Base-by-base conservation (phyloP, 2,797 vertebrate species). In the Poeciliopsis turneri region DNA sequence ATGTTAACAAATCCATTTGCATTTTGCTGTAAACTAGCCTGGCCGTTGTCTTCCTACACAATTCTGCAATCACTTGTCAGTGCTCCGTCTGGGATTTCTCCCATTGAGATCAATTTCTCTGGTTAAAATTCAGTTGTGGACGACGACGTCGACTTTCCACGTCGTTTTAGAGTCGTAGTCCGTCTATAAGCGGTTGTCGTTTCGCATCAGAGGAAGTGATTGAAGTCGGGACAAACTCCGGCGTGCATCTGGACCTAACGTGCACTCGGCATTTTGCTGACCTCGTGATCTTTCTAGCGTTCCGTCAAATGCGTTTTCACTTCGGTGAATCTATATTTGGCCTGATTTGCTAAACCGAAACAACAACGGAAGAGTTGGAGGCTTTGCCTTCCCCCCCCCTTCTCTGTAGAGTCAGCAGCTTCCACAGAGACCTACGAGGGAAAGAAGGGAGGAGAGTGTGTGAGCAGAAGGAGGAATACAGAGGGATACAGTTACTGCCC, bases 401-500 rank as follows among this genome's bases (percentile, higher is more conserved):
- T 46, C 75, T 75, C 82, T 79, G 72, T 84, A 83, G 92, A 86
- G 85, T 82, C 87, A 88, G 84, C 84, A 80, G 51, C 77, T 69
- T 69, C 41, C 66, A 76, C 75, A 79, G 78, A 82, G 28, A 33
- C n/a, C 79, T 82, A 12, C 45, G 72, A 79, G 79, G 68, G 74
- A 74, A 85, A 80, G 78, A 84, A 87, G 87, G 75, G 80, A 83
- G 79, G 82, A 79, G 81, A 86, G 78, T 0, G 49, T 36, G 78
- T 33, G 46, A 81, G 77, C 70, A 79, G 86, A 87, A 83, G 77
- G 87, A 89, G 88, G 81, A 86, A 85, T 84, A 84, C 69, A 88
- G 82, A 83, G 83, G 84, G 87, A 89, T 91, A 87, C 87, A 78
- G 91, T 94, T 91, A 89, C 90, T 89, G 84, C 91, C 90, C 90